Evolutionary conservation across 1,140 invertebrate genomes (phyloP).

Genomic region (Sipha flava): DNA sequence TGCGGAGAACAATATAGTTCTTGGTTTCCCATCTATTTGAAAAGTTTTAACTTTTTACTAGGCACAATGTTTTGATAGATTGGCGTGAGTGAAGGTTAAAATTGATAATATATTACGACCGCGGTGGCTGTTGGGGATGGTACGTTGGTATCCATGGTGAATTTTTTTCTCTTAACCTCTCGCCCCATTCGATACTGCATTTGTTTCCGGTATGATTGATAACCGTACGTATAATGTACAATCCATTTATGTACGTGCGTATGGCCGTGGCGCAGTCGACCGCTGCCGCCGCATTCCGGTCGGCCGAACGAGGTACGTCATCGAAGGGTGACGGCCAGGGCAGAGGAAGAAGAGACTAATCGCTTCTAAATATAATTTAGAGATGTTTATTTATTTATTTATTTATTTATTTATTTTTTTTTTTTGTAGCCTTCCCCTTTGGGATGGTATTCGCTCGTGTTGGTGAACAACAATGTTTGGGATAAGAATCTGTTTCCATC

Average conservation of each 20-base stretch:
- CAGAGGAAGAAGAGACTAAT: neutral
- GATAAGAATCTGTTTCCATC: neutral
- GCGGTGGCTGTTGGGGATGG: no score
- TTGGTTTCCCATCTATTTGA: no score
- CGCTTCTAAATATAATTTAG: neutral
- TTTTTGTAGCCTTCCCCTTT: neutral
- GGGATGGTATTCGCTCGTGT: neutral
- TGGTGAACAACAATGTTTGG: neutral
- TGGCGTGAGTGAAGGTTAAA: no score
- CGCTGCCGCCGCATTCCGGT: neutral
- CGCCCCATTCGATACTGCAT: neutral
- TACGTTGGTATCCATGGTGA: neutral
- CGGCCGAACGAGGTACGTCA: neutral
- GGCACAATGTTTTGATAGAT: no score
- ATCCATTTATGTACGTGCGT: no score
- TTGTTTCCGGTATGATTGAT: constrained; percentile 4
- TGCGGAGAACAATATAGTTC: no score
- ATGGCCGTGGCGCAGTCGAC: no score
- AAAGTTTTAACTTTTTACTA: no score
- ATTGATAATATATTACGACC: no score
- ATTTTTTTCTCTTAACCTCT: neutral
- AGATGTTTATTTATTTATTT: neutral
- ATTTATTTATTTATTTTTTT: neutral
- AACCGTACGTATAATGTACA: neutral
- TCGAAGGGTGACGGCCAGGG: no score